phyloP scores from a whole-genome alignment of 1,140 invertebrate genomes.

The Pachyrhynchus sulphureomaculatus region DNA sequence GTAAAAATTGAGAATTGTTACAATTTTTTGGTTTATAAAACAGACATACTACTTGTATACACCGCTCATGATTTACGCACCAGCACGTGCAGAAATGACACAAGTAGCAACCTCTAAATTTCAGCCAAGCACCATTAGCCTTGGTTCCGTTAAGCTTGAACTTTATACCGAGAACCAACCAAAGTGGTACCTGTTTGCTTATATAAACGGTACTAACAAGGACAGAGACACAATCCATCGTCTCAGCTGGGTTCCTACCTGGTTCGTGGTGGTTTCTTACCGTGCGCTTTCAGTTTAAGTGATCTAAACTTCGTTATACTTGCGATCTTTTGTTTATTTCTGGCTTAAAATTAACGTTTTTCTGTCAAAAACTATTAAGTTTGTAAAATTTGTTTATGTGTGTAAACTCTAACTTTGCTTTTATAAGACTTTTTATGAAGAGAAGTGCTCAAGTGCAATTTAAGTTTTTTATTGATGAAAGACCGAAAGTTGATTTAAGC shows the following conservation, averaged over 20 bases:
- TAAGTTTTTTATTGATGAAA: too few relatives aligned
- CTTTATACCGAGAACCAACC: constrained; percentile 12
- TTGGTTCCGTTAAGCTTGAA: constrained; percentile 30
- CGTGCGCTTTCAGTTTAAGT: constrained; percentile 19
- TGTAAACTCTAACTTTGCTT: too few relatives aligned
- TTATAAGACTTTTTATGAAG: too few relatives aligned
- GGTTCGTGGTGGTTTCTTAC: constrained; percentile 20
- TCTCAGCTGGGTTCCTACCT: constrained; percentile 17
- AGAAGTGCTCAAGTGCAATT: too few relatives aligned
- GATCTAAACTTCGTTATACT: constrained; percentile 3
- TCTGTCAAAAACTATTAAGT: not conserved
- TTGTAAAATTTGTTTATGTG: too few relatives aligned
- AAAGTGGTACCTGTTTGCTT: too few relatives aligned
- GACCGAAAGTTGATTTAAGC: not conserved
- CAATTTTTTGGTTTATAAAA: too few relatives aligned
- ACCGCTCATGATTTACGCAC: not conserved
- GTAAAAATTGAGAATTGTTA: too few relatives aligned
- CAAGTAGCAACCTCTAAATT: constrained; percentile 2
- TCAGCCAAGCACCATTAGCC: constrained; percentile 16
- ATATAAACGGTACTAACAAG: not conserved
- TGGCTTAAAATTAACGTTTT: not conserved
- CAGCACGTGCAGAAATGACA: constrained; percentile 20
- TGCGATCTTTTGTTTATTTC: not conserved
- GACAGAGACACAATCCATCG: not conserved
- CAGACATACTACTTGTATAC: too few relatives aligned